These are phyloP conservation scores for Etia nguti DNA, from an alignment of 2,113 vertebrate genomes.

Conservation along the genomic window DNA sequence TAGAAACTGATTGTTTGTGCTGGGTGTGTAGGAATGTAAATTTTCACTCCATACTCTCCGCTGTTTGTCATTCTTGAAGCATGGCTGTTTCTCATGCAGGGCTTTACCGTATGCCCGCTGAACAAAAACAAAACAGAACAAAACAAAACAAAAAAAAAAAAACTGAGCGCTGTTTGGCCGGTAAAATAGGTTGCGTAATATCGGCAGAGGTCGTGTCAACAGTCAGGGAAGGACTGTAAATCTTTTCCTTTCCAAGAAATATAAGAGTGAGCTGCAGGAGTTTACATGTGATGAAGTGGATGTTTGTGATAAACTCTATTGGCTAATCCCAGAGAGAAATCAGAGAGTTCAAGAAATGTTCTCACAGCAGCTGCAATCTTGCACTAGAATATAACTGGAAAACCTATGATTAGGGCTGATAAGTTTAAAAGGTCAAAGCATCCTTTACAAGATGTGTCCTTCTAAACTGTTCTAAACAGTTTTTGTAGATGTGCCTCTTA, in stretches of 20 bases:
- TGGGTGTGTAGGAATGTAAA: neutral
- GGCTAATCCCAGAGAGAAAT: neutral
- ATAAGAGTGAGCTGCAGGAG: conserved; percentile 13
- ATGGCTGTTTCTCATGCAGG: neutral
- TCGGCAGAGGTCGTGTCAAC: conserved; percentile 33
- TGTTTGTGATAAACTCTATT: conserved; percentile 18
- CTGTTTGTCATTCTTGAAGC: neutral
- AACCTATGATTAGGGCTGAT: neutral
- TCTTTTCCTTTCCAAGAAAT: conserved; percentile 26
- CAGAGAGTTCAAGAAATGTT: neutral
- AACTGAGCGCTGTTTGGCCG: neutral
- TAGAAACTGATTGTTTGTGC: neutral
- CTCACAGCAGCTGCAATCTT: neutral
- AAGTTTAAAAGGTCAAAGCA: neutral
- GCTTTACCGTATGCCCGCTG: neutral
- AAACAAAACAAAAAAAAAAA: neutral
- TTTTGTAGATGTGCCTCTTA: neutral
- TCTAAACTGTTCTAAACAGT: neutral
- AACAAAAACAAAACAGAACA: neutral
- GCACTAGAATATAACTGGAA: neutral
- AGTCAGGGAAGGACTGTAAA: conserved; percentile 20
- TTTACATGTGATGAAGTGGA: conserved; percentile 33
- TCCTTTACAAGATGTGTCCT: neutral
- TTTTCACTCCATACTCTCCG: neutral
- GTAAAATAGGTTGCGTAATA: neutral